Evolutionary conservation across 2,888 invertebrate species (phyloP).

Genomic region (Lutraria lutraria): DNA sequence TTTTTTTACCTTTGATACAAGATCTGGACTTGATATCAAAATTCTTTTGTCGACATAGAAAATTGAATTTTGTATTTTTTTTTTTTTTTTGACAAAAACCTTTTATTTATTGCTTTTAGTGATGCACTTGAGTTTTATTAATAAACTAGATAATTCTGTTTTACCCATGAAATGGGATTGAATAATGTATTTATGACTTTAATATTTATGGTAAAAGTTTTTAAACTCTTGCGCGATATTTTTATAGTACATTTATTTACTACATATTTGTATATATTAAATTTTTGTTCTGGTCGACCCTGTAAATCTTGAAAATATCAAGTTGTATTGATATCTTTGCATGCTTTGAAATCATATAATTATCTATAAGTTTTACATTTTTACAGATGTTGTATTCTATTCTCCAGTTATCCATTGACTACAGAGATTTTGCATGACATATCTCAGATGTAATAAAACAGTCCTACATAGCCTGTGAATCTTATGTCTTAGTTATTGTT

Average conservation of each 20-base stretch:
- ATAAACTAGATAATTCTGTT: neutral
- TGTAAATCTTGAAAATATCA: neutral
- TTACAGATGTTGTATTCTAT: too few relatives aligned
- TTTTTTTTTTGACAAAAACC: too few relatives aligned
- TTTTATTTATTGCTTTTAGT: neutral
- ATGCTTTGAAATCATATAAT: neutral
- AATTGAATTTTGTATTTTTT: too few relatives aligned
- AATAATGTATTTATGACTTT: neutral
- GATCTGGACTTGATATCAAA: neutral
- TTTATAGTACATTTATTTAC: neutral
- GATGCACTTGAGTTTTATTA: neutral
- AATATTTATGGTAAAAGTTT: neutral
- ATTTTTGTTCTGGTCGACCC: neutral
- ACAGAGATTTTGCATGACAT: too few relatives aligned
- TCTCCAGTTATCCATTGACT: too few relatives aligned
- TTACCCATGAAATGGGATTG: neutral
- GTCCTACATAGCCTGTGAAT: too few relatives aligned
- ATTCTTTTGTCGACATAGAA: neutral
- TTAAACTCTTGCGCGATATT: neutral
- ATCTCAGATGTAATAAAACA: too few relatives aligned
- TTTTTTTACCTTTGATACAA: neutral
- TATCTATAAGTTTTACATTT: neutral
- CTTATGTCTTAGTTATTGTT: too few relatives aligned
- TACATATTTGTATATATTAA: neutral
- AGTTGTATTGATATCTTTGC: neutral